A percentile compares a stretch with the other conserved stretches of the same genome.
These are phyloP conservation scores for Tolypeutes matacus DNA, from an alignment of 2,797 vertebrate genomes.

Conservation along the genomic window DNA sequence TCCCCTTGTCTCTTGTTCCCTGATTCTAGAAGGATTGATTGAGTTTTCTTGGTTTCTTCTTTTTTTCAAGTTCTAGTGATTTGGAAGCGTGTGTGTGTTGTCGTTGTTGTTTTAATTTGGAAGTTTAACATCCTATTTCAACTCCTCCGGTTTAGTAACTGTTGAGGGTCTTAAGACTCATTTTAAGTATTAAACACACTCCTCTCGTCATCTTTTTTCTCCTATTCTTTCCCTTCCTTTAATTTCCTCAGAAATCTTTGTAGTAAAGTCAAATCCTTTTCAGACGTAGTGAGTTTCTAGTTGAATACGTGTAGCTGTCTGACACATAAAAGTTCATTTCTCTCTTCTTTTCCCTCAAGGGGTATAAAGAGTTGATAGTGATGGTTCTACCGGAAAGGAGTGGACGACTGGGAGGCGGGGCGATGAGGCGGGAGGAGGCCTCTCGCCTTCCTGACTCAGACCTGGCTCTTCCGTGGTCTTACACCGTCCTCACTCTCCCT, in stretches of 20 bases:
- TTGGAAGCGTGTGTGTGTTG: neutral
- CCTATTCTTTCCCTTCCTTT: neutral
- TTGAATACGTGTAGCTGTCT: neutral
- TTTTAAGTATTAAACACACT: neutral
- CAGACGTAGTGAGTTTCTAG: neutral
- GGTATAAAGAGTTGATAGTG: neutral
- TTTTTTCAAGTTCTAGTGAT: neutral
- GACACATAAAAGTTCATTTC: neutral
- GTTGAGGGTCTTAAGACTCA: neutral
- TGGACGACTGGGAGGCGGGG: neutral
- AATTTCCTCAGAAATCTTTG: neutral
- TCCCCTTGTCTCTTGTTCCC: neutral
- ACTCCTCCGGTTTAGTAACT: neutral
- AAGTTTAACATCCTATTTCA: neutral
- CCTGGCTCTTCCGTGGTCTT: neutral
- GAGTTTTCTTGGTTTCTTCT: neutral
- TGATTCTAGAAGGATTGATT: neutral
- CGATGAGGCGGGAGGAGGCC: neutral
- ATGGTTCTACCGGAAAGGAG: neutral
- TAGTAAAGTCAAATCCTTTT: neutral
- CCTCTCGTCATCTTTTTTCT: neutral
- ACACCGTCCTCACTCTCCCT: rapidly evolving
- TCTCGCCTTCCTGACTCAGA: neutral
- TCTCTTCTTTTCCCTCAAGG: neutral
- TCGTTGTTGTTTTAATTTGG: too few species aligned